Evolutionary conservation across 2,797 vertebrate species (phyloP).

Genomic region (Spea hammondii): DNA sequence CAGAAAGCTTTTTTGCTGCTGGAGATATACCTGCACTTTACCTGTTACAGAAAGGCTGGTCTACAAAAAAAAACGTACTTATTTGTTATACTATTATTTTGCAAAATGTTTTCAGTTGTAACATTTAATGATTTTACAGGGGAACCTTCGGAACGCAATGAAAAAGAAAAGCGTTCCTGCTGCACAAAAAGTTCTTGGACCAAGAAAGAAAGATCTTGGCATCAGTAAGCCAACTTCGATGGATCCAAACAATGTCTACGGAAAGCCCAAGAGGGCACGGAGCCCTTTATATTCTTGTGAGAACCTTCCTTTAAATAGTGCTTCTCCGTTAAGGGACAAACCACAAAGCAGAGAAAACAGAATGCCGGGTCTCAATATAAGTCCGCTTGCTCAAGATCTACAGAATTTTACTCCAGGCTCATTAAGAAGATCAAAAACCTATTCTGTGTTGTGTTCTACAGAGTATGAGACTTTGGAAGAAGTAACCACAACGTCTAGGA

Average conservation of each 20-base stretch:
- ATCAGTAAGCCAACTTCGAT: constrained; percentile 77
- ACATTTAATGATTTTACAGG: constrained; percentile 68
- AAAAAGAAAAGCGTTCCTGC: constrained; percentile 73
- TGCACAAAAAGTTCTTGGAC: constrained; percentile 51
- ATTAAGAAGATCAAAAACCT: constrained; percentile 59
- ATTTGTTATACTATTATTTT: too few species aligned
- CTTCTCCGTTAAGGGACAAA: constrained; percentile 50
- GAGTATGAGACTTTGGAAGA: constrained; percentile 42
- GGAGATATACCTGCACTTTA: too few species aligned
- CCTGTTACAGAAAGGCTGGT: too few species aligned
- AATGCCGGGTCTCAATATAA: constrained; percentile 42
- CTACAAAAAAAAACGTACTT: too few species aligned
- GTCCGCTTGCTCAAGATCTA: neutral
- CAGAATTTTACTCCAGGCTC: constrained; percentile 50
- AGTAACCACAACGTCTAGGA: constrained; percentile 1
- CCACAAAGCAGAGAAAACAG: constrained; percentile 58
- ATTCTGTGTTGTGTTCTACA: constrained; percentile 50
- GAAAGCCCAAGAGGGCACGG: constrained; percentile 61
- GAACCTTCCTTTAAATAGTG: constrained; percentile 55
- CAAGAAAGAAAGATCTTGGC: constrained; percentile 60
- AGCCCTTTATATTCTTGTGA: constrained; percentile 79
- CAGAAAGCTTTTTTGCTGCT: too few species aligned
- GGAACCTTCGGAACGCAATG: constrained; percentile 83
- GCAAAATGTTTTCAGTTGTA: neutral
- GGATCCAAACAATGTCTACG: constrained; percentile 66